Evolutionary conservation across 2,113 vertebrate genomes (phyloP), one percentile per base, ranked within the genome.

Genomic region (Eptesicus fuscus): DNA sequence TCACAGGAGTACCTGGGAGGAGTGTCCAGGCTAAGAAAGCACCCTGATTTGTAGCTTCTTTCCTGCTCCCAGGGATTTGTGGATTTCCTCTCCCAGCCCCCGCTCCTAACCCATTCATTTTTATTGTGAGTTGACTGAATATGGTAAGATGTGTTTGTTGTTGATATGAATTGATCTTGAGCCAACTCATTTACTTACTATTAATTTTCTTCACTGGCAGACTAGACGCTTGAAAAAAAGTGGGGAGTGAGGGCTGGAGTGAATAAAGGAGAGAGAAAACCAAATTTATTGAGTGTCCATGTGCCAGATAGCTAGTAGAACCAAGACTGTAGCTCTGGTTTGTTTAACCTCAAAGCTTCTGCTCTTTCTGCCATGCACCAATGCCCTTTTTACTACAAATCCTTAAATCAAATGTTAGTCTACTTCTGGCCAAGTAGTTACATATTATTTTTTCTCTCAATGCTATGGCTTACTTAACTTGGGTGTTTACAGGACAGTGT

Each of bases 401-500:
- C 28, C 37, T 86, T 86, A 77, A 96, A 91, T 93, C 44, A 80
- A 77, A 56, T 80, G 40, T 74, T 93, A 94, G 89, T 95, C 23
- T 96, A 51, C 40, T 91, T 93, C 47, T 95, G 70, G 70, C 70
- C 84, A 95, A 93, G 79, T 91, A 83, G 42, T 94, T 91, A 70
- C 67, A 28, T 88, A 53, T 49, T 94, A 91, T 40, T 84, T 83
- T 93, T 91, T 69, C 28, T 78, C n/a, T 83, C 69, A 88, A 9
- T 88, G 79, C 32, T 91, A 23, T 96, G 70, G 12, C 22, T 80
- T 94, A 79, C 59, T 93, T 95, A 89, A 74, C 25, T 85, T 96
- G 91, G 32, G 71, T 32, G 7, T 94, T 95, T 94, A 44, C 6
- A 89, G 42, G 69, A 61, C 23, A 96, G n/a, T 83, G 25, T 42